Evolutionary conservation across 2,113 vertebrate genomes (phyloP), one percentile per base, ranked within the genome.

Genomic region (Eubucco bourcierii): DNA sequence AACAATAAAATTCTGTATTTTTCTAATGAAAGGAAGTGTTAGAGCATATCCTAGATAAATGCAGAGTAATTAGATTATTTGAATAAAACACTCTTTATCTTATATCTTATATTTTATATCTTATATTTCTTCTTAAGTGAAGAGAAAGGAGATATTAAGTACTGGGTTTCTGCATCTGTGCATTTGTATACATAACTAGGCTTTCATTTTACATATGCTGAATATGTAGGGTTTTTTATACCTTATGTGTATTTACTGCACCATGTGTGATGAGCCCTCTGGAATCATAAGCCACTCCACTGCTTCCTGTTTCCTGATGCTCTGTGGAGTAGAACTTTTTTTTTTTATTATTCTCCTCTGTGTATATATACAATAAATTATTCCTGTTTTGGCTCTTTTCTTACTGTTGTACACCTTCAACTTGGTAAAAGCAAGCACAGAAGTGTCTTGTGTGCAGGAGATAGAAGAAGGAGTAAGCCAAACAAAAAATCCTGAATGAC

Each of bases 401-500:
- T 81, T 66, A 4, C 33, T 41, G 17, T 77, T 80, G 9, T 64
- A 91, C 37, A 68, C 28, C 18, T 87, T 87, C 9, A 5, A 67
- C 59, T 80, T 81, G n/a, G 53, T 71, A 81, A 83, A 81, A 90
- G 47, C 71, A 90, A 91, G 65, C 18, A 55, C 15, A 77, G 25
- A 47, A 79, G 18, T 66, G 20, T 6, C 60, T 95, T 92, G 55
- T 88, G 10, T 74, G 44, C n/a, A 53, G 70, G 63, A 96, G 28
- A 90, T 29, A 34, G 31, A 92, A 84, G 44, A 31, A 88, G 53
- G 28, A 85, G 56, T 31, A 24, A 93, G 55, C n/a, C 33, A 80
- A 52, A 82, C 64, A 23, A 89, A 68, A 94, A 88, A 80, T 66
- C 75, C 82, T 90, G 82, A 90, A 92, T 60, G 80, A 77, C 52